Evolutionary conservation across 2,888 invertebrate genomes (phyloP), one percentile per base, ranked within the genome.

Genomic region (Celastrina argiolus): DNA sequence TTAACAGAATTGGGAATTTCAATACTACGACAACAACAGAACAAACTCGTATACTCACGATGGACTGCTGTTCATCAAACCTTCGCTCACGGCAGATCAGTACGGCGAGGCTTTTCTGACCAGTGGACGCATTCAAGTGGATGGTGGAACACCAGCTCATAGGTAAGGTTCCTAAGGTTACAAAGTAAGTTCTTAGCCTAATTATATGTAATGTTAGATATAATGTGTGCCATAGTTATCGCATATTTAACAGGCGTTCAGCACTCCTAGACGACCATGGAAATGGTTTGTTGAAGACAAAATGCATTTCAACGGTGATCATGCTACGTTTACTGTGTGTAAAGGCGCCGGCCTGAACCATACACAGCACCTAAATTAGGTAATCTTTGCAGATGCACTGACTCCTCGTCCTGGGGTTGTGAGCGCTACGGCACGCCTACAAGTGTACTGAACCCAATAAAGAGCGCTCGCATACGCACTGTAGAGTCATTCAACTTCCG

Each of bases 1-100:
- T 68, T 83, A 81, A 26, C 75, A 93, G 93, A 94, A 94, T 79
- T 93, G 93, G 93, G 94, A 94, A 79, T 94, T 94, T 80, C 93
- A 94, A 80, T 93, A 93, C 83, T 94, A 94, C 78, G 88, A 81
- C 71, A 94, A 95, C 84, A 94, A 94, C 79, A 87, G 94, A 42
- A 83, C 91, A 0, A 94, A 94, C 81, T 94, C 94, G 65, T 94
- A 91, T 78, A 83, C 86, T 0, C 82, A 88, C 72, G 82, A 92
- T 73, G 93, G 94, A 0, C 76, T 80, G 10, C 84, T 95, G 22
- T 89, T 88, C 79, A 92, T 95, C 71, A 91, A 91, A 73, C 95
- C 95, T 0, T 91, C 93, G 0, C 75, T 94, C 36, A 87, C 92
- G 0, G 78, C 92, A 4, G 92, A 93, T 71, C 88, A 92, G 69